Percentiles rank a stretch among this genome's conserved stretches.
phyloP scores from a whole-genome alignment of 2,797 vertebrate species.

The Sylvilagus floridanus region DNA sequence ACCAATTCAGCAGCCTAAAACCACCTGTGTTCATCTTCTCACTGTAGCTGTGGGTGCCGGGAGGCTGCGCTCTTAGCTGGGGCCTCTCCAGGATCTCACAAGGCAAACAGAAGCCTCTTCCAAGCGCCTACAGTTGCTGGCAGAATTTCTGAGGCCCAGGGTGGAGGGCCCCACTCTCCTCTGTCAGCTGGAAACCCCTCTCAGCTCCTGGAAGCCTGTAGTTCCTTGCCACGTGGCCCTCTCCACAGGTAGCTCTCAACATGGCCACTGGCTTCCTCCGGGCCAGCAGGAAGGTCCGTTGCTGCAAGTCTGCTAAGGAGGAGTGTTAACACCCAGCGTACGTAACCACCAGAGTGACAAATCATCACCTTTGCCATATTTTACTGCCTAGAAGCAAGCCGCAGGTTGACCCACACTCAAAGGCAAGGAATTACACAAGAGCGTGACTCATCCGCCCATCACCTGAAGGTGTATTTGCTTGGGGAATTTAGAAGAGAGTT shows the following conservation, averaged over 20 bases:
- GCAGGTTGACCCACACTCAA: neutral
- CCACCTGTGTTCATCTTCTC: neutral
- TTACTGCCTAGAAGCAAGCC: constrained; percentile 42
- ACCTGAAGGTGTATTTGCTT: neutral
- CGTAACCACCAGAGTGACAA: neutral
- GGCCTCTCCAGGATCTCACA: neutral
- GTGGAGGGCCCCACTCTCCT: neutral
- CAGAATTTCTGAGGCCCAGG: neutral
- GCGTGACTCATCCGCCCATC: constrained; percentile 11
- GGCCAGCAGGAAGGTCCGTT: neutral
- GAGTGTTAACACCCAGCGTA: neutral
- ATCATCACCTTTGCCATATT: constrained; percentile 30
- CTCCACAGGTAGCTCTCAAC: neutral
- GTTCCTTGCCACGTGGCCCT: fast-evolving
- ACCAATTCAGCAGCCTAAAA: neutral
- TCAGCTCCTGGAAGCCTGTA: neutral
- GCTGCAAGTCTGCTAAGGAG: neutral
- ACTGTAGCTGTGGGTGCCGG: neutral
- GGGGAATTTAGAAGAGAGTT: constrained; percentile 11
- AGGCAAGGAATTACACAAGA: neutral
- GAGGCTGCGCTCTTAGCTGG: neutral
- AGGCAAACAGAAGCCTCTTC: neutral
- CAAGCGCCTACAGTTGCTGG: neutral
- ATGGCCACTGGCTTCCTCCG: neutral
- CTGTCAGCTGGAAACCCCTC: neutral